phyloP scores from a whole-genome alignment of 2,797 vertebrate genomes.

The Megalops cyprinoides region DNA sequence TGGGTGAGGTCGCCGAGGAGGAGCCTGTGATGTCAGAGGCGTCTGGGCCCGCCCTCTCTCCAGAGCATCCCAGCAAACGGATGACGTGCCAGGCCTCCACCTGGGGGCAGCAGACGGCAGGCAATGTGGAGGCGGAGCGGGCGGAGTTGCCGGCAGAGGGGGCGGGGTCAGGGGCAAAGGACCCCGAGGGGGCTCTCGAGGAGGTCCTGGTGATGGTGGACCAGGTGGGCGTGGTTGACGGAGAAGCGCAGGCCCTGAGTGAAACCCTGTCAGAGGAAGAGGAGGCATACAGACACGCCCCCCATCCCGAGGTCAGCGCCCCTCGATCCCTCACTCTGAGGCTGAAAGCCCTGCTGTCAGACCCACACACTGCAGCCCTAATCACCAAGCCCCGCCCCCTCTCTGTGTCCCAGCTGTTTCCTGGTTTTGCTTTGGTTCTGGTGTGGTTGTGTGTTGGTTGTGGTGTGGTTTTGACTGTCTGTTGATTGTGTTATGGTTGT shows the following conservation, averaged over 20 bases:
- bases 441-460: background rate
- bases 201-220: background rate
- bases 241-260: background rate
- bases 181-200: background rate
- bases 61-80: no score
- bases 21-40: no score
- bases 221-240: background rate
- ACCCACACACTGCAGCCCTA: no score
- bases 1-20: constrained; percentile 53
- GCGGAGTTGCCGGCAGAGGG: no score
- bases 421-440: no score
- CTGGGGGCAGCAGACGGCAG: no score
- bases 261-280: background rate
- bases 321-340: background rate
- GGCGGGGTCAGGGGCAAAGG: no score
- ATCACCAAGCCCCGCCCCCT: no score
- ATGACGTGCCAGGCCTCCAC: no score
- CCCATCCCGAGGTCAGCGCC: background rate
- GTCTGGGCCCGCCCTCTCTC: background rate
- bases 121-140: no score
- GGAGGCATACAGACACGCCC: background rate
- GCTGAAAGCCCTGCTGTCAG: no score
- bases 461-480: background rate
- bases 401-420: no score
- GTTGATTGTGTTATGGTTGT: background rate